Base-by-base conservation (phyloP, 2,888 invertebrate species). In the Argyresthia albistria region DNA sequence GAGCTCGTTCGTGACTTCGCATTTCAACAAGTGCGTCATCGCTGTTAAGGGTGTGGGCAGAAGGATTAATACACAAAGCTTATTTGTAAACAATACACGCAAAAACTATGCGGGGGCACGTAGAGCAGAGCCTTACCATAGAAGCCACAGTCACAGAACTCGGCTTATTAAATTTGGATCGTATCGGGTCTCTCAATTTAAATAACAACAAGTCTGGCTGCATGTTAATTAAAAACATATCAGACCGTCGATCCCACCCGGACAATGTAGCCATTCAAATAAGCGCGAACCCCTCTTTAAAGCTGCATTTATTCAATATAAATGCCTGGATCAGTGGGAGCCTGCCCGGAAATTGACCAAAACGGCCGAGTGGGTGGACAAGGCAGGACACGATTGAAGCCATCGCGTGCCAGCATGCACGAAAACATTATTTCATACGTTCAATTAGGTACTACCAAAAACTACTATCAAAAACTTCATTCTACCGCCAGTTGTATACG, bases 271-370 rank as follows among this genome's bases (percentile, higher is more conserved):
- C 10, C 39, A 35, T 46, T 11, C n/a, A 14, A 43, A 43, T 4
- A 12, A 8, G 14, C 15, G 12, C 2, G 25, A 25, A 25, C 25
- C 25, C 39, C 39, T 39, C 39, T 39, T 39, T 9, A 39, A 11
- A n/a, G 39, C 39, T 39, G 39, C n/a, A 39, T 39, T 39, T 39
- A 39, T 39, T 39, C 39, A 39, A 39, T 39, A 39, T 39, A 39
- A 39, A 39, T 39, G 10, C 39, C 39, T 39, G 39, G 25, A 25
- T 25, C 39, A n/a, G 39, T n/a, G 10, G 39, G 39, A 9, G 39
- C 10, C 46, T 50, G 65, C 59, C 74, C 75, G 76, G 76, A 77
- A 69, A 76, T 70, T 70, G 70, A 71, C 69, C 64, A 72, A 76
- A 76, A 75, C 66, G 65, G 57, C 59, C 56, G 60, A 67, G 75